These are phyloP conservation scores for Heliconius aoede DNA, from an alignment of 2,888 invertebrate genomes.

Conservation along the genomic window DNA sequence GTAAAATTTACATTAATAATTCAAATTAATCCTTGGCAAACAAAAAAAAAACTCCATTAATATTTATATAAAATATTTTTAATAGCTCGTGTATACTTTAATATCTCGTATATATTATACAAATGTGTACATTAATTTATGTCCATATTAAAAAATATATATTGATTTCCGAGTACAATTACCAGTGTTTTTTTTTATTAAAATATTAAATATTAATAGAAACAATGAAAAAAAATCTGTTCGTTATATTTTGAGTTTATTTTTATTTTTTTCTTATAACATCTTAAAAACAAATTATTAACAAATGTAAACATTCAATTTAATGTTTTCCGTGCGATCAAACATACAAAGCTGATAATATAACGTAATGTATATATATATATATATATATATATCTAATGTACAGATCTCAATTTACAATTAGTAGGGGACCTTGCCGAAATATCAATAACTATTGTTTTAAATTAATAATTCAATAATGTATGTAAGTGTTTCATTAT, in stretches of 20 bases:
- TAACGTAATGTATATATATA: not conserved
- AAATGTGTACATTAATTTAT: not conserved
- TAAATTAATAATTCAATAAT: conserved; percentile 52
- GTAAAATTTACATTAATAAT: conserved; percentile 7
- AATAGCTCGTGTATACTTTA: conserved; percentile 2
- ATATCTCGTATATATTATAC: conserved; percentile 11
- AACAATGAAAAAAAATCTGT: not conserved
- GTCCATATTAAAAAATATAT: not conserved
- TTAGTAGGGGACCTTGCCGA: conserved; percentile 50
- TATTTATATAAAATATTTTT: conserved; percentile 12
- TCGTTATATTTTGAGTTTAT: not conserved
- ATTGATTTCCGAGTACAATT: not conserved
- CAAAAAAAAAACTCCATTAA: not conserved
- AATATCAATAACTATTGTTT: conserved; percentile 53
- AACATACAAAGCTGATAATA: not conserved
- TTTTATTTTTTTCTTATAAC: not conserved
- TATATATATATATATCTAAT: not conserved
- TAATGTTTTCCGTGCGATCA: not conserved
- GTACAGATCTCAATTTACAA: conserved; percentile 22
- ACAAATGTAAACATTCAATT: not conserved
- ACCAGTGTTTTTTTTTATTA: not conserved
- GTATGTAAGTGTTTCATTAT: conserved; percentile 56
- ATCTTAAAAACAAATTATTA: not conserved
- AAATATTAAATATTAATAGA: not conserved
- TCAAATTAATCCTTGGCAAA: conserved; percentile 4